Base-by-base conservation (phyloP, 2,797 vertebrate genomes). In the Adrianichthys oophorus region DNA sequence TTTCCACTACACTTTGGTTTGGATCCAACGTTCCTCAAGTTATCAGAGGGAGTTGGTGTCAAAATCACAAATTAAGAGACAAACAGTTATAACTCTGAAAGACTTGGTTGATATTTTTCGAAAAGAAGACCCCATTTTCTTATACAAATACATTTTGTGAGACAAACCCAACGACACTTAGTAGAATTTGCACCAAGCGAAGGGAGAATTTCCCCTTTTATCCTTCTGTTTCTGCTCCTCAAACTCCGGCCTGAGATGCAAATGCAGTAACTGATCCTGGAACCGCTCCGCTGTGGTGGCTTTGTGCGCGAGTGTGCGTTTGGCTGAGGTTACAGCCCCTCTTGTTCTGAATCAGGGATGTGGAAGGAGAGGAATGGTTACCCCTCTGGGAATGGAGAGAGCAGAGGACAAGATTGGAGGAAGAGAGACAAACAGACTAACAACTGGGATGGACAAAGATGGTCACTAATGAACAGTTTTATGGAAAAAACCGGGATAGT, bases 221-320 rank as follows among this genome's bases (percentile, higher is more conserved):
- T 72, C 72, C 60, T 41, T 49, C 42, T 14, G 40, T 14, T 60
- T 80, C 56, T 58, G 56, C 67, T 70, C 64, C 68, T 64, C 68
- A 60, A 50, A n/a, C 58, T 80, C 46, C 23, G 7, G 84, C 64
- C 74, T 80, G 62, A 29, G 66, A 89, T 87, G 85, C 74, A 79
- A 87, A 89, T 86, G 80, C 53, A 66, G 84, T 83, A 86, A 89
- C 43, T 71, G 84, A 89, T 84, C 83, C 78, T 49, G 61, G 62
- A 52, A 72, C 5, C 5, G 14, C 47, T 63, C 56, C 1, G 19
- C 72, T 67, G 62, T 51, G 42, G 70, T 65, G 21, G 55, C 41
- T 53, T 51, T 63, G 41, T 49, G 54, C 69, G 62, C 10, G 32
- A 37, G 32, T 60, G 52, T 71, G 62, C 59, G 60, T 81, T 54